Percentiles rank a stretch among this genome's conserved stretches.
Conservation (phyloP, 2,888 invertebrate species). For the Cheilosia soror region DNA sequence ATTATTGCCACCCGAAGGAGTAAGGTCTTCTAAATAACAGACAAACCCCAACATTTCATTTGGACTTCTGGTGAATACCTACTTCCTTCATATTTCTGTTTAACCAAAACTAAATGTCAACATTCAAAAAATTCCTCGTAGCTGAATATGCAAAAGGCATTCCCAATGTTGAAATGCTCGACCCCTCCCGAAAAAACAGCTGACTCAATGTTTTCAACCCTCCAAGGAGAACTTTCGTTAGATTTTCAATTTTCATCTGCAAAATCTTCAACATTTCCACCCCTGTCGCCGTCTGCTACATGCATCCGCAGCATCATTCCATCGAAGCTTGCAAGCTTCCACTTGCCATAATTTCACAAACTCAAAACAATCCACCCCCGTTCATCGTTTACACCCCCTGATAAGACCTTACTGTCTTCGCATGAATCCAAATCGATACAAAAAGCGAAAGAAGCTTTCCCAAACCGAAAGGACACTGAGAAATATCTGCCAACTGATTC, state of each 20-base stretch:
- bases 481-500: conserved; percentile 54
- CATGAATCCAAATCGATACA: conserved; percentile 61
- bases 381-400: not conserved
- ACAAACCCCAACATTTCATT: no score
- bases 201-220: conserved; percentile 14
- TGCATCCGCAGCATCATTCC: conserved; percentile 68
- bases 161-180: not conserved
- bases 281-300: conserved; percentile 36
- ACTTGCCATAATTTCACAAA: conserved; percentile 61
- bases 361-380: conserved; percentile 44
- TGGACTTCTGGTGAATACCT: no score
- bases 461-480: conserved; percentile 47
- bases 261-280: conserved; percentile 60
- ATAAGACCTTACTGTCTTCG: not conserved
- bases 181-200: conserved; percentile 24
- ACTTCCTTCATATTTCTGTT: no score
- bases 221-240: conserved; percentile 64
- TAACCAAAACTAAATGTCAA: no score
- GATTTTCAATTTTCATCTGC: conserved; percentile 71
- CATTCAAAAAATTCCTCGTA: no score
- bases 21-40: no score
- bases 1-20: no score
- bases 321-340: conserved; percentile 48
- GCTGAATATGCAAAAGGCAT: conserved; percentile 49
- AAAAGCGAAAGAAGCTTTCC: conserved; percentile 60